Conservation (phyloP, 2,888 invertebrate genomes). For the Oscheius sp. region DNA sequence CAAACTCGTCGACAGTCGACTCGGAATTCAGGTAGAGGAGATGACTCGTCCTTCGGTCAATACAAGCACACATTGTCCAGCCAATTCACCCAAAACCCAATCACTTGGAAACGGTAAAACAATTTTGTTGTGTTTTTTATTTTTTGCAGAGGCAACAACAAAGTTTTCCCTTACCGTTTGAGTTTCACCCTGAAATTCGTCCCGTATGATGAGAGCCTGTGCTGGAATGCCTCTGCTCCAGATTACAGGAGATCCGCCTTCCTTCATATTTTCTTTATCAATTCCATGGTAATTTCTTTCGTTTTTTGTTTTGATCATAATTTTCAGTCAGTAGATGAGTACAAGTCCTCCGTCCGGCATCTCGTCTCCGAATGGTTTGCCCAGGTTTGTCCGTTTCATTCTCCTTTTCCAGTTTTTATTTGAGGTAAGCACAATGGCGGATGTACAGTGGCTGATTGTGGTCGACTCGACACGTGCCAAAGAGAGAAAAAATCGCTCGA, state of each 20-base stretch:
- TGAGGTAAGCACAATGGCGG: slow-evolving; percentile 47
- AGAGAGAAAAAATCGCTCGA: slow-evolving; percentile 64
- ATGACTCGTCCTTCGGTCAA: slow-evolving; percentile 47
- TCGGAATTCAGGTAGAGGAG: slow-evolving; percentile 47
- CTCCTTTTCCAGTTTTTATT: no score
- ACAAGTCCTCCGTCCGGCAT: slow-evolving; percentile 63
- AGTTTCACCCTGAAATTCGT: slow-evolving; percentile 60
- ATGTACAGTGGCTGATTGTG: slow-evolving; percentile 69
- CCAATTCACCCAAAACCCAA: slow-evolving; percentile 51
- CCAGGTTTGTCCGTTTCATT: background rate
- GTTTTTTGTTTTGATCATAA: background rate
- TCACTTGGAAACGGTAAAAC: slow-evolving; percentile 50
- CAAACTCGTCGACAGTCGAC: background rate
- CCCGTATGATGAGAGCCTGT: slow-evolving; percentile 55
- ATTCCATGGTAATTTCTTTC: slow-evolving; percentile 49
- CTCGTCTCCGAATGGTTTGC: slow-evolving; percentile 72
- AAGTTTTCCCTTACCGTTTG: slow-evolving; percentile 53
- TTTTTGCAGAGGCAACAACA: slow-evolving; percentile 55
- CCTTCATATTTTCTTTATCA: slow-evolving; percentile 67
- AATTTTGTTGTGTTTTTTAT: background rate
- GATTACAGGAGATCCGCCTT: slow-evolving; percentile 57
- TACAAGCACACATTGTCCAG: slow-evolving; percentile 57
- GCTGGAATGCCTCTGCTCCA: slow-evolving; percentile 48
- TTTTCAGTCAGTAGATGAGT: slow-evolving; percentile 68
- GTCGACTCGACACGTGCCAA: slow-evolving; percentile 65